Evolutionary conservation across 2,113 vertebrate species (phyloP).

Genomic region (Epinephelus lanceolatus): DNA sequence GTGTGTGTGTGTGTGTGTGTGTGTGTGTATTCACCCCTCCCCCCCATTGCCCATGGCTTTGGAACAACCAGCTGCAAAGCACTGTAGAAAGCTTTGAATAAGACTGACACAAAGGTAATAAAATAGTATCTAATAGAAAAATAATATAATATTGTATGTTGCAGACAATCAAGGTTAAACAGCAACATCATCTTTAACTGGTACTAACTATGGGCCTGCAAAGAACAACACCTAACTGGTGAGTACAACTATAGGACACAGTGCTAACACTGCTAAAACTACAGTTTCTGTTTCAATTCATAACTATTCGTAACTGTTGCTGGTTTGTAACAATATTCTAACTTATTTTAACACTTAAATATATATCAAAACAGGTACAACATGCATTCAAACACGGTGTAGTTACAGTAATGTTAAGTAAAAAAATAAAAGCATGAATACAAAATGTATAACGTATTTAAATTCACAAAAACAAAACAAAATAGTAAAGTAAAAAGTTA

Average conservation of each 20-base stretch:
- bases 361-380: neutral
- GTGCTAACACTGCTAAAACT: neutral
- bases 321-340: neutral
- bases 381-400: neutral
- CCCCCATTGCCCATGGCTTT: conserved; percentile 58
- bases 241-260: neutral
- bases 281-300: conserved; percentile 18
- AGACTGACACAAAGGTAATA: conserved; percentile 32
- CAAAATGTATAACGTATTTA: neutral
- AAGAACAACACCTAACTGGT: conserved; percentile 6
- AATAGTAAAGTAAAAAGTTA: neutral
- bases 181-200: neutral
- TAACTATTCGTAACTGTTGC: neutral
- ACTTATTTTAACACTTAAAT: neutral
- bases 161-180: neutral
- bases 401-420: neutral
- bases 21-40: conserved; percentile 50
- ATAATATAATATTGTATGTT: neutral
- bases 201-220: neutral
- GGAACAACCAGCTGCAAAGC: conserved; percentile 65
- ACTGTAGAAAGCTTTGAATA: conserved; percentile 60
- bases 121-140: neutral
- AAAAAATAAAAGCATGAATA: neutral
- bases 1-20: conserved; percentile 15
- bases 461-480: neutral